phyloP scores from a whole-genome alignment of 2,888 invertebrate genomes.

The Teleiodes luculella region DNA sequence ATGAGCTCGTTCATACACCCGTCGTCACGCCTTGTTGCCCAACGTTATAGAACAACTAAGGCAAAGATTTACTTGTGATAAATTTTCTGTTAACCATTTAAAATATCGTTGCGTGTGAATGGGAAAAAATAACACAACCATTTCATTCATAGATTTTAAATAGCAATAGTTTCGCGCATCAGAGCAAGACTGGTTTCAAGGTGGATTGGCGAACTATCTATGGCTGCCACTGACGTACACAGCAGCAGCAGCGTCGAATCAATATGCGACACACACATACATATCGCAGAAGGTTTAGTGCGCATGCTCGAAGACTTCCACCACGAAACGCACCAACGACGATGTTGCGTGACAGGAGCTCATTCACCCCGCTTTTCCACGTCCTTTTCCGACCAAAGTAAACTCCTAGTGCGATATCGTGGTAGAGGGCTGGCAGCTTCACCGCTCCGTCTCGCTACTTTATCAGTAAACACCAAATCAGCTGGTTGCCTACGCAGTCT shows the following conservation, averaged over 20 bases:
- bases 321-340: conserved; percentile 51
- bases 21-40: background rate
- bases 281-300: conserved; percentile 32
- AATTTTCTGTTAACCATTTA: background rate
- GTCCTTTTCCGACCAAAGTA: background rate
- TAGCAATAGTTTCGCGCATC: conserved; percentile 45
- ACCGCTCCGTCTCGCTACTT: conserved; percentile 55
- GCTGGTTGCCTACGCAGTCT: conserved; percentile 66
- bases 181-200: conserved; percentile 34
- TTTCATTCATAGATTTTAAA: conserved; percentile 59
- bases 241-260: conserved; percentile 58
- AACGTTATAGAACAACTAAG: background rate
- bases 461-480: conserved; percentile 72
- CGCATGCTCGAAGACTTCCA: conserved; percentile 61
- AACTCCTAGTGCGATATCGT: conserved; percentile 34
- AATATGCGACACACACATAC: conserved; percentile 69
- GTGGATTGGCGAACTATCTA: conserved; percentile 48
- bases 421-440: conserved; percentile 50
- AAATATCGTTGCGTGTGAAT: background rate
- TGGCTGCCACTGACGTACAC: conserved; percentile 69
- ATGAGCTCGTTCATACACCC: background rate
- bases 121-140: conserved; percentile 20
- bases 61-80: background rate
- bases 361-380: conserved; percentile 5
- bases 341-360: conserved; percentile 24